phyloP scores from a whole-genome alignment of 2,888 invertebrate species.

The Polydrusus cervinus region DNA sequence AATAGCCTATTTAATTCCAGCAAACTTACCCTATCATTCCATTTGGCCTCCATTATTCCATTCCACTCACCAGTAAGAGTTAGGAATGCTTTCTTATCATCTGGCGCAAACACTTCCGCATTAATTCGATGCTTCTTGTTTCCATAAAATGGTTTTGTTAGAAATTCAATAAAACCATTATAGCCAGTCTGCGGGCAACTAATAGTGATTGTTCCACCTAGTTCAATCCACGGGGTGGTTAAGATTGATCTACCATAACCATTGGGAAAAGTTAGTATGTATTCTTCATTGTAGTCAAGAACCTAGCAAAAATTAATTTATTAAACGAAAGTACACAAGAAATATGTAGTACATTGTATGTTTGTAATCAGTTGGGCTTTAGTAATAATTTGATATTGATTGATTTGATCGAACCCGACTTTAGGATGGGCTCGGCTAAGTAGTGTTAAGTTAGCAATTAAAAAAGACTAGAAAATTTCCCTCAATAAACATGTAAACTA shows the following conservation, averaged over 20 bases:
- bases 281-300: conserved; percentile 93
- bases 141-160: conserved; percentile 98
- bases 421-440: too few relatives aligned
- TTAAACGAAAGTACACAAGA: background rate
- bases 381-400: too few relatives aligned
- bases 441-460: too few relatives aligned
- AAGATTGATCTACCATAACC: conserved; percentile 98
- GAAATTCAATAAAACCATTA: conserved; percentile 93
- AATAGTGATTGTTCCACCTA: conserved; percentile 94
- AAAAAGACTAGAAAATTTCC: too few relatives aligned
- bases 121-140: conserved; percentile 93
- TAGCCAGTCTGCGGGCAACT: conserved; percentile 94
- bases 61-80: conserved; percentile 98
- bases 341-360: too few relatives aligned
- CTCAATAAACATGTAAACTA: too few relatives aligned
- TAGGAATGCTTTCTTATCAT: conserved; percentile 92
- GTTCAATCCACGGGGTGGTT: conserved; percentile 98
- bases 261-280: conserved; percentile 96
- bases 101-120: conserved; percentile 86
- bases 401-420: too few relatives aligned
- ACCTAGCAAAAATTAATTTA: conserved; percentile 68
- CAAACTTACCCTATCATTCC: conserved; percentile 79
- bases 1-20: background rate
- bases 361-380: too few relatives aligned
- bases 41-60: conserved; percentile 93